phyloP scores from a whole-genome alignment of 92 coral and sea anemone genomes.

The Porites lobata region DNA sequence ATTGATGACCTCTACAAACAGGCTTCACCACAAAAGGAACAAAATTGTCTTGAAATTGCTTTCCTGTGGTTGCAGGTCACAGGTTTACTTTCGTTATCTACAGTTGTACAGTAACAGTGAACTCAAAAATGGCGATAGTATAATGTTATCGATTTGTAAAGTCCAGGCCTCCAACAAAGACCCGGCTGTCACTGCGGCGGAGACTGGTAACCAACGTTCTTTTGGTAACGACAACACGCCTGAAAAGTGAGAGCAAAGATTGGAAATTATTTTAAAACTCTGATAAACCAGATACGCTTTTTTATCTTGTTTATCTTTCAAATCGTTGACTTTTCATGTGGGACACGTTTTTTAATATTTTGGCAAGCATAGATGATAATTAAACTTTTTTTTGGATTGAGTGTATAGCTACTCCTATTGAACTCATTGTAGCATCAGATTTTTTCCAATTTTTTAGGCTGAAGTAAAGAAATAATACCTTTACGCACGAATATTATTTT shows the following conservation, averaged over 20 bases:
- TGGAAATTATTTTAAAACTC: background rate
- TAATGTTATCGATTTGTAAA: conserved; percentile 92
- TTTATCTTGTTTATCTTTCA: background rate
- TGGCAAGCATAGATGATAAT: no score
- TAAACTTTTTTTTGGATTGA: no score
- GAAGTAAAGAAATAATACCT: no score
- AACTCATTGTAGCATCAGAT: no score
- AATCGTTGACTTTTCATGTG: no score
- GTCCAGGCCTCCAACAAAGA: conserved; percentile 96
- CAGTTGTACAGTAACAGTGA: conserved; percentile 72
- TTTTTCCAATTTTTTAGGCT: no score
- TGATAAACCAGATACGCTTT: background rate
- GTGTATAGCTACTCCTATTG: no score
- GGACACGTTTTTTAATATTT: no score
- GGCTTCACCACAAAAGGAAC: no score
- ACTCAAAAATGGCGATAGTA: conserved; percentile 85
- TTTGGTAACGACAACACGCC: conserved; percentile 60
- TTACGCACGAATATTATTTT: no score
- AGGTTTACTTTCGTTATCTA: background rate
- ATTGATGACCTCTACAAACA: no score
- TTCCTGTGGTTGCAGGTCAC: background rate
- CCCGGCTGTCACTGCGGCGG: conserved; percentile 58
- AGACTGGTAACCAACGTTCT: conserved; percentile 63
- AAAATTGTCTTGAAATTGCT: no score
- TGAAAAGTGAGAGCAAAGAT: conserved; percentile 19